Conservation (phyloP, 2,113 vertebrate species). For the Oophaga pumilio region DNA sequence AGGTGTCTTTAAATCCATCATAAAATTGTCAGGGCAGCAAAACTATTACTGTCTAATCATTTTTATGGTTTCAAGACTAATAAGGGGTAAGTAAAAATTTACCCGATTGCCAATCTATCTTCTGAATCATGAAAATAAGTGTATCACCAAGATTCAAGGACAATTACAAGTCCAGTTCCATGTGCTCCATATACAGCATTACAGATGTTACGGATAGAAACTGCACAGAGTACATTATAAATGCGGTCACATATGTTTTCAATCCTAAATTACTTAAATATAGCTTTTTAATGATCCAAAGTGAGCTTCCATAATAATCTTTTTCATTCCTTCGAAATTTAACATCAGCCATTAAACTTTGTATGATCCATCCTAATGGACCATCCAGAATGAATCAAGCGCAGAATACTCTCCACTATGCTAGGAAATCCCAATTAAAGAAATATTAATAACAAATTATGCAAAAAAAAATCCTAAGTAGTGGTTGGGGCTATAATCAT, state of each 20-base stretch:
- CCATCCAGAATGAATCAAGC: neutral
- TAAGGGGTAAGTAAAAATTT: too few species aligned
- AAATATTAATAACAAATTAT: constrained; percentile 2
- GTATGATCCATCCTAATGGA: neutral
- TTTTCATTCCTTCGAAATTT: neutral
- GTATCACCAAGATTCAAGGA: neutral
- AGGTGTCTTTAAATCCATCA: neutral
- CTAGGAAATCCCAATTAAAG: neutral
- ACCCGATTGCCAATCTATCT: neutral
- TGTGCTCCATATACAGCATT: neutral
- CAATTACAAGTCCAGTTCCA: neutral
- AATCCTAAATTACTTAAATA: neutral
- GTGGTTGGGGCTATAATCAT: constrained; percentile 11
- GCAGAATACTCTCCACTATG: neutral
- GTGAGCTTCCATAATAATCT: neutral
- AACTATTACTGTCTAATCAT: neutral
- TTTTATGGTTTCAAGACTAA: neutral
- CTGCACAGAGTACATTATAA: neutral
- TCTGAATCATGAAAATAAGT: neutral
- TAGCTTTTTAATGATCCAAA: neutral
- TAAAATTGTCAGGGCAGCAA: neutral
- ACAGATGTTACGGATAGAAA: neutral
- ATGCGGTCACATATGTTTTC: neutral
- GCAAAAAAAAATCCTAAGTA: neutral
- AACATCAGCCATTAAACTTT: neutral